A percentile compares a stretch with the other conserved stretches of the same genome.
phyloP scores from a whole-genome alignment of 2,888 invertebrate genomes.

The Luperina nickerlii region DNA sequence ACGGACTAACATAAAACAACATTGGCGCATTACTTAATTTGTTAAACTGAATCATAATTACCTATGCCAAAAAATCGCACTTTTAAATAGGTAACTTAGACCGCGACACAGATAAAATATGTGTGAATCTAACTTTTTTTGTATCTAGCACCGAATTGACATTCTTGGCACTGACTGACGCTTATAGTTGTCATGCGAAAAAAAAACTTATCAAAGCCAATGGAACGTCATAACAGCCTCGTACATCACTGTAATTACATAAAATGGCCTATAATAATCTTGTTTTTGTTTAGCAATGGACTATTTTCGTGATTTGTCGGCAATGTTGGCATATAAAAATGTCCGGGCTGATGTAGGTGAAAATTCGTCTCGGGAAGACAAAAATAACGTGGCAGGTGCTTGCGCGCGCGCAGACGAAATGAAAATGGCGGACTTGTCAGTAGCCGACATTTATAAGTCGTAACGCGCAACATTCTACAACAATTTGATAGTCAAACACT shows the following conservation, averaged over 20 bases:
- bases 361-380: slow-evolving; percentile 81
- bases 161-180: slow-evolving; percentile 77
- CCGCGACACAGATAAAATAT: slow-evolving; percentile 66
- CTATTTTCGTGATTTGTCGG: slow-evolving; percentile 87
- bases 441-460: slow-evolving; percentile 80
- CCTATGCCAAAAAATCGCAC: slow-evolving; percentile 21
- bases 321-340: slow-evolving; percentile 85
- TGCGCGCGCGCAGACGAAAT: slow-evolving; percentile 77
- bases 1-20: slow-evolving; percentile 6
- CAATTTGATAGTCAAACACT: slow-evolving; percentile 77
- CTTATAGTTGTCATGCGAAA: slow-evolving; percentile 80
- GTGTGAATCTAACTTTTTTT: slow-evolving; percentile 74
- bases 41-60: slow-evolving; percentile 37
- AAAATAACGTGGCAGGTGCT: slow-evolving; percentile 83
- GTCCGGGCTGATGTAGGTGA: slow-evolving; percentile 79
- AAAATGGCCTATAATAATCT: slow-evolving; percentile 87
- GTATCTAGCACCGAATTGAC: slow-evolving; percentile 71
- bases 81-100: slow-evolving; percentile 45
- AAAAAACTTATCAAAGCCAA: slow-evolving; percentile 81
- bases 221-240: slow-evolving; percentile 78
- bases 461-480: slow-evolving; percentile 77
- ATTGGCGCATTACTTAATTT: slow-evolving; percentile 24
- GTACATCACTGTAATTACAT: slow-evolving; percentile 86
- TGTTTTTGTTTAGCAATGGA: slow-evolving; percentile 87
- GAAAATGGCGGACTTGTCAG: slow-evolving; percentile 82